Conservation (phyloP, 2,888 invertebrate genomes). For the Pilophorus perplexus region DNA sequence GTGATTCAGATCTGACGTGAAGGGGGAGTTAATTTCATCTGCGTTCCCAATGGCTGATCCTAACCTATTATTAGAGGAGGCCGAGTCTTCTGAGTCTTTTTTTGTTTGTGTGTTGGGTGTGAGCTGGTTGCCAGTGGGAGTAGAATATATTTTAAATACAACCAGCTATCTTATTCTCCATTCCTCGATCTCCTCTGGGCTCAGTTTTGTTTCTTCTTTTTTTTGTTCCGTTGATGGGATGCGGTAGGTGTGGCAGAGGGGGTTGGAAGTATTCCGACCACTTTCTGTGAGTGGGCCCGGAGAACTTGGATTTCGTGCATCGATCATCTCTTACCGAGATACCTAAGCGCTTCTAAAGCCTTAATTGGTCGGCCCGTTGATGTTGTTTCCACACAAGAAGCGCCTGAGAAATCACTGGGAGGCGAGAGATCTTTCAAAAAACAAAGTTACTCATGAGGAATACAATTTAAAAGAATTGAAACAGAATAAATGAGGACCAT, state of each 20-base stretch:
- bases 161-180: slow-evolving; percentile 16
- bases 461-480: too few species aligned
- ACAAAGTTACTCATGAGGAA: too few species aligned
- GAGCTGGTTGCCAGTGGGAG: slow-evolving; percentile 23
- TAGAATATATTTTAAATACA: slow-evolving; percentile 29
- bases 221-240: neutral
- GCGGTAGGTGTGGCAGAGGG: too few species aligned
- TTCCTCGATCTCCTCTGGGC: slow-evolving; percentile 25
- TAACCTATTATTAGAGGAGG: slow-evolving; percentile 35
- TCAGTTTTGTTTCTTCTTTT: neutral
- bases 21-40: slow-evolving; percentile 39
- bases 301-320: neutral
- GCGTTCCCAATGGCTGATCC: slow-evolving; percentile 40
- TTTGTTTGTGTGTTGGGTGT: slow-evolving; percentile 6
- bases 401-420: too few species aligned
- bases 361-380: too few species aligned
- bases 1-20: slow-evolving; percentile 37
- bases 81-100: slow-evolving; percentile 6
- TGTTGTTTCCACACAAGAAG: too few species aligned
- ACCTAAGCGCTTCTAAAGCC: too few species aligned
- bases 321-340: neutral
- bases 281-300: slow-evolving; percentile 2
- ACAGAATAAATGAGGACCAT: too few species aligned
- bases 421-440: too few species aligned
- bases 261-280: neutral